These are phyloP conservation scores for Drosophila barbarae DNA, from an alignment of 2,888 invertebrate species.

Conservation along the genomic window DNA sequence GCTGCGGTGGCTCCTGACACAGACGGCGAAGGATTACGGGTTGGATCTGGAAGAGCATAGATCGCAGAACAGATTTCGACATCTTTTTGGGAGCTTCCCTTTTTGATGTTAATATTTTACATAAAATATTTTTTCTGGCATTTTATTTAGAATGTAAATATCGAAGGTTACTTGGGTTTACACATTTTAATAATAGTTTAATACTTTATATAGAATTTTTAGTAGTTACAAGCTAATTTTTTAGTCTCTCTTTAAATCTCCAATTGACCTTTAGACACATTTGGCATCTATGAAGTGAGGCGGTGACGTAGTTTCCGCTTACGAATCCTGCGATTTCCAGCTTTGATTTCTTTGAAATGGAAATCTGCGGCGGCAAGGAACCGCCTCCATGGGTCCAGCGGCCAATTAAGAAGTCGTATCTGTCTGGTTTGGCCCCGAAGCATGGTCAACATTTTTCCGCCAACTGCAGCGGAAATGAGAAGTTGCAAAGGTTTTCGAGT, in stretches of 20 bases:
- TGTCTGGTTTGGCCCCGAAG: neutral
- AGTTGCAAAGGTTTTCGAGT: constrained; percentile 3
- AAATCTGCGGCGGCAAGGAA: neutral
- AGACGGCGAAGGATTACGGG: neutral
- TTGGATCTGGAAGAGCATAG: neutral
- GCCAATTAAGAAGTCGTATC: constrained; percentile 3
- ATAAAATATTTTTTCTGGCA: neutral
- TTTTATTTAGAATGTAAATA: neutral
- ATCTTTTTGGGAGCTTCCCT: neutral
- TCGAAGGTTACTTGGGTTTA: constrained; percentile 1
- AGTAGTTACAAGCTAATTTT: neutral
- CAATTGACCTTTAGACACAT: too few relatives aligned
- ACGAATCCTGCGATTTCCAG: constrained; percentile 3
- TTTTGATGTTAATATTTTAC: neutral
- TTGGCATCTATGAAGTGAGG: neutral
- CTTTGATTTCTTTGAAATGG: constrained; percentile 17
- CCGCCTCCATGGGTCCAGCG: neutral
- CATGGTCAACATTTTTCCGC: constrained; percentile 9
- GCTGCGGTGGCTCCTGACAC: constrained; percentile 10
- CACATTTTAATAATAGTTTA: too few relatives aligned
- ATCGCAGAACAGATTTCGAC: constrained; percentile 6
- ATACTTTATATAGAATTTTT: neutral
- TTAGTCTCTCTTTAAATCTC: neutral
- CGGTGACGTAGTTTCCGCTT: neutral
- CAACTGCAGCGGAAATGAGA: constrained; percentile 2